Conservation (phyloP, 1,140 invertebrate species). For the Drosophila pseudoananassae region DNA sequence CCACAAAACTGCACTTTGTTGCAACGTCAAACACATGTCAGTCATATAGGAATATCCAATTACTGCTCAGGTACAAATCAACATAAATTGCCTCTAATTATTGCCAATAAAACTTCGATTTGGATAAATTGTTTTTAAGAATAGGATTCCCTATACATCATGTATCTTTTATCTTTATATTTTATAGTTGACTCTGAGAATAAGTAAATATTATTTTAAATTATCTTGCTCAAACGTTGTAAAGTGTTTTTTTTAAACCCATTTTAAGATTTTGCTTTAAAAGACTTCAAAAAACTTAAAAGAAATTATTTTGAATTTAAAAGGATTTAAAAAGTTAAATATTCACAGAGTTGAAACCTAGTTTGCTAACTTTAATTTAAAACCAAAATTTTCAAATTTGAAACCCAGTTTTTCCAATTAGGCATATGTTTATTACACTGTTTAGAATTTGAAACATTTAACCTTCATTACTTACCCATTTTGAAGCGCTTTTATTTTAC, state of each 20-base stretch:
- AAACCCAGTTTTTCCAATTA: neutral
- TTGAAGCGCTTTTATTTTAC: constrained; percentile 15
- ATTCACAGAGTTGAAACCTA: neutral
- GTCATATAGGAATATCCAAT: constrained; percentile 1
- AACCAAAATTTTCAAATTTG: neutral
- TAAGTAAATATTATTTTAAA: too few relatives aligned
- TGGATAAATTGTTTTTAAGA: neutral
- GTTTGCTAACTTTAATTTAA: neutral
- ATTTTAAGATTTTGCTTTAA: too few relatives aligned
- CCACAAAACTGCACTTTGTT: neutral
- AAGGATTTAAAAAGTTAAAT: neutral
- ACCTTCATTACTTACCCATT: constrained; percentile 27
- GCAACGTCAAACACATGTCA: constrained; percentile 1
- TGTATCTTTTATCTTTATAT: too few relatives aligned
- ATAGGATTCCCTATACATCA: neutral
- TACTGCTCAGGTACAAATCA: neutral
- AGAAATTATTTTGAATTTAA: too few relatives aligned
- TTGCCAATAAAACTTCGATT: neutral
- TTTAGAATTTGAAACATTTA: neutral
- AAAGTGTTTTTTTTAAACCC: too few relatives aligned
- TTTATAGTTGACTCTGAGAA: too few relatives aligned
- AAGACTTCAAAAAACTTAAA: too few relatives aligned
- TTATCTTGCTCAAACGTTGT: too few relatives aligned
- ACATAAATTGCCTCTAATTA: constrained; percentile 1
- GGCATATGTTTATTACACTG: neutral